Conservation (phyloP, 2,888 invertebrate genomes). For the Emesis furor region DNA sequence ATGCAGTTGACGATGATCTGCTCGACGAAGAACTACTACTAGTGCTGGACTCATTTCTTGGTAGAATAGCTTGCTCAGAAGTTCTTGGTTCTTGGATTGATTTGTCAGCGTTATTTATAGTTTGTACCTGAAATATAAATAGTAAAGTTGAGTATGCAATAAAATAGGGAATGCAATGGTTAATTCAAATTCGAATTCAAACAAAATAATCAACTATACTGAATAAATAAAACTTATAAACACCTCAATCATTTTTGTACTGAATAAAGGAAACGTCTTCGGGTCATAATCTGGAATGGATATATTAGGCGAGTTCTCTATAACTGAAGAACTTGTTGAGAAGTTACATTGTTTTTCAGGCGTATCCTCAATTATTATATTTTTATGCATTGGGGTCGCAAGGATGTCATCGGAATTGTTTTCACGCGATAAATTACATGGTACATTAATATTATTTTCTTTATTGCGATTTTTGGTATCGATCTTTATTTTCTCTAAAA, state of each 20-base stretch:
- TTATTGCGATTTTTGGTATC: not conserved
- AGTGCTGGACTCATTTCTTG: not conserved
- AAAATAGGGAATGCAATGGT: too few species aligned
- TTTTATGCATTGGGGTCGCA: too few species aligned
- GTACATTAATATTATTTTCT: not conserved
- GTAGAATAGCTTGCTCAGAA: slow-evolving; percentile 1
- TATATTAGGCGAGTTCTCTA: not conserved
- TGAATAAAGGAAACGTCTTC: not conserved
- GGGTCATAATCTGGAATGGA: slow-evolving; percentile 7
- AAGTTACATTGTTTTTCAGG: slow-evolving; percentile 2
- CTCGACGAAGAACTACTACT: slow-evolving; percentile 18
- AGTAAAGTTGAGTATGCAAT: too few species aligned
- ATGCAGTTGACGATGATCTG: slow-evolving; percentile 24
- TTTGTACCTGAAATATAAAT: not conserved
- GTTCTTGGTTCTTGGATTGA: not conserved
- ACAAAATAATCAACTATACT: too few species aligned
- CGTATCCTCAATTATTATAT: too few species aligned
- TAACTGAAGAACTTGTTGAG: slow-evolving; percentile 6
- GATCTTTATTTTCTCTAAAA: not conserved
- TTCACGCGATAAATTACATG: not conserved
- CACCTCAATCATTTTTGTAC: not conserved
- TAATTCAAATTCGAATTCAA: too few species aligned
- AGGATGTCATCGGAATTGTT: too few species aligned
- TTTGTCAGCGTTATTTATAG: slow-evolving; percentile 3
- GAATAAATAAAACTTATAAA: not conserved